These are phyloP conservation scores for Copsychus sechellarum DNA, from an alignment of 2,113 vertebrate species.

Conservation along the genomic window DNA sequence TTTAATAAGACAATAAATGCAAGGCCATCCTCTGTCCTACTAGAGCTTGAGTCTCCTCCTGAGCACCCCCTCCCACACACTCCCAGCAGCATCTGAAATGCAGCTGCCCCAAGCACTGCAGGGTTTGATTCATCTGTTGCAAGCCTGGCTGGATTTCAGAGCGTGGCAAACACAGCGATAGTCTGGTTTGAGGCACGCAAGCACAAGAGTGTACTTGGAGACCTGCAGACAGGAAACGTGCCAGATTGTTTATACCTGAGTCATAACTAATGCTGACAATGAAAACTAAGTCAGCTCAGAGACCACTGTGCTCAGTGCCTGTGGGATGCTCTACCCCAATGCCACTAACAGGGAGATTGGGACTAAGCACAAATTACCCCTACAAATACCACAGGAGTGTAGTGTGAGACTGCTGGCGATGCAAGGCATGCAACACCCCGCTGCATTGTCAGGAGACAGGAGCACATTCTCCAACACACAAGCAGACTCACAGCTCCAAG, in stretches of 20 bases:
- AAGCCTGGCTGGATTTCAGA: background rate
- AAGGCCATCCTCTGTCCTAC: background rate
- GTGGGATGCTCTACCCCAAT: background rate
- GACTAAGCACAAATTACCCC: background rate
- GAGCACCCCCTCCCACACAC: fast-evolving
- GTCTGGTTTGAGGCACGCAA: background rate
- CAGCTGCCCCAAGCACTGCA: fast-evolving
- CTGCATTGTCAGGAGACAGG: background rate
- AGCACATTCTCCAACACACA: background rate
- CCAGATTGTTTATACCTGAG: constrained; percentile 41
- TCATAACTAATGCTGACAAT: constrained; percentile 1
- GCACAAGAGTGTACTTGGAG: background rate
- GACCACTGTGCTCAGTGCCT: background rate
- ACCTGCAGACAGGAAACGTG: constrained; percentile 24
- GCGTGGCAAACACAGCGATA: background rate
- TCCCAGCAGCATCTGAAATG: background rate
- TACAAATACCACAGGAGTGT: background rate
- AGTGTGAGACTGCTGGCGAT: background rate
- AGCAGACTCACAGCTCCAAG: background rate
- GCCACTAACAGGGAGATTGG: background rate
- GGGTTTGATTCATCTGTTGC: background rate
- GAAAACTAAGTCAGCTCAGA: background rate
- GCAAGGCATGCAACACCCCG: fast-evolving
- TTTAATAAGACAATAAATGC: background rate
- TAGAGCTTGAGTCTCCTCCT: fast-evolving